These are phyloP conservation scores for Eubasilissa regina DNA, from an alignment of 1,140 invertebrate species.

Conservation along the genomic window DNA sequence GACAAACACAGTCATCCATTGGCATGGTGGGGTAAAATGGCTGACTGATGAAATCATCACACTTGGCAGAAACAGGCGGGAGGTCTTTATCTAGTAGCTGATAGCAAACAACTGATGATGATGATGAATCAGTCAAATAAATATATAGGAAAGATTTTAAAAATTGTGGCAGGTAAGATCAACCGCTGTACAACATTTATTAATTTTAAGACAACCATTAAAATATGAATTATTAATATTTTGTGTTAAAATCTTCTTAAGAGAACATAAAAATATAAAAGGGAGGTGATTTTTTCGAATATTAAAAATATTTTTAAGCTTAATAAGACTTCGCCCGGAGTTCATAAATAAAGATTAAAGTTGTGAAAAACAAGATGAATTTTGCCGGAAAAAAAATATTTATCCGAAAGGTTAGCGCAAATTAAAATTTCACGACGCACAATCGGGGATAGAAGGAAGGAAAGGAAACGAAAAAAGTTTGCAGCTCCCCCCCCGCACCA, in stretches of 20 bases:
- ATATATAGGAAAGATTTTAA: too few relatives aligned
- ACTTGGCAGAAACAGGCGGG: too few relatives aligned
- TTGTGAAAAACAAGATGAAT: conserved; percentile 39
- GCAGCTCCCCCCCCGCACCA: not conserved
- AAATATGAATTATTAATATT: not conserved
- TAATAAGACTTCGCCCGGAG: conserved; percentile 17
- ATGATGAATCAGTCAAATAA: too few relatives aligned
- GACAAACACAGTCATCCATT: too few relatives aligned
- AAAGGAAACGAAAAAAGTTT: conserved; percentile 11
- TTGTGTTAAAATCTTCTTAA: not conserved
- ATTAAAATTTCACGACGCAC: conserved; percentile 34
- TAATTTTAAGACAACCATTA: too few relatives aligned
- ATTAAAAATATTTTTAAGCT: conserved; percentile 26
- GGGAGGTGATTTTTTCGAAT: not conserved
- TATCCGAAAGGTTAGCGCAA: conserved; percentile 40
- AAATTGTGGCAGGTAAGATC: too few relatives aligned
- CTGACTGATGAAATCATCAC: too few relatives aligned
- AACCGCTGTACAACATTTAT: too few relatives aligned
- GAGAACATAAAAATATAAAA: not conserved
- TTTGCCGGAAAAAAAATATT: conserved; percentile 33
- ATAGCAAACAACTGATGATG: too few relatives aligned
- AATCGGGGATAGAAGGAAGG: conserved; percentile 15
- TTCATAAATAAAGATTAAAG: conserved; percentile 44
- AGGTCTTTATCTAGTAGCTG: too few relatives aligned
- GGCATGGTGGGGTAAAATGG: too few relatives aligned